These are phyloP conservation scores for Xiphophorus couchianus DNA, from an alignment of 2,113 vertebrate genomes.

Conservation along the genomic window DNA sequence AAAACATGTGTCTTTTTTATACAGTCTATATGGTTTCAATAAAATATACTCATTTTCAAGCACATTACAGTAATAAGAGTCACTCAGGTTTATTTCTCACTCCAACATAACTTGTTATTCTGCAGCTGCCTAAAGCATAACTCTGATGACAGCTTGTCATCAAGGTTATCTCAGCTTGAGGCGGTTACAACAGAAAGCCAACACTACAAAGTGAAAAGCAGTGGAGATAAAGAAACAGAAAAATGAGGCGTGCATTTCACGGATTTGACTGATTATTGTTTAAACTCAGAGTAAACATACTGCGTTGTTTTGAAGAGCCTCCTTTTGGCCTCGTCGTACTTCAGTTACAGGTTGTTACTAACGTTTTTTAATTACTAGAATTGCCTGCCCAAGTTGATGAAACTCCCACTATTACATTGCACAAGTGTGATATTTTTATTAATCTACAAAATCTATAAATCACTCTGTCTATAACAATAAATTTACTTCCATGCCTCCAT, in stretches of 20 bases:
- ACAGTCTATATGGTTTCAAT: background rate
- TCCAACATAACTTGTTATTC: background rate
- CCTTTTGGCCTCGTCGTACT: background rate
- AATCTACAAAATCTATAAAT: no score
- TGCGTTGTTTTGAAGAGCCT: background rate
- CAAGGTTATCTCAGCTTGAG: background rate
- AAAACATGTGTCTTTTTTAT: no score
- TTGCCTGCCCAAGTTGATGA: no score
- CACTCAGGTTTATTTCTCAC: background rate
- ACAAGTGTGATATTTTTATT: no score
- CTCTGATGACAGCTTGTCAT: constrained; percentile 11
- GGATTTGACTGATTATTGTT: background rate
- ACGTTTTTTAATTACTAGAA: no score
- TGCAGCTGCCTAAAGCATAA: background rate
- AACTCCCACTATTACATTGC: no score
- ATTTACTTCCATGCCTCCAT: background rate
- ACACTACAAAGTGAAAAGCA: background rate
- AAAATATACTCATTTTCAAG: background rate
- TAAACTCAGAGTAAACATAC: background rate
- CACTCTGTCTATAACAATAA: background rate
- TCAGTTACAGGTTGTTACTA: background rate
- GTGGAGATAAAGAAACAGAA: constrained; percentile 4
- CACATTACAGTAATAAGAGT: constrained; percentile 5
- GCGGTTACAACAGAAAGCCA: constrained; percentile 7
- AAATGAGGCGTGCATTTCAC: background rate